phyloP scores from a whole-genome alignment of 2,797 vertebrate genomes.

The Avahi laniger region DNA sequence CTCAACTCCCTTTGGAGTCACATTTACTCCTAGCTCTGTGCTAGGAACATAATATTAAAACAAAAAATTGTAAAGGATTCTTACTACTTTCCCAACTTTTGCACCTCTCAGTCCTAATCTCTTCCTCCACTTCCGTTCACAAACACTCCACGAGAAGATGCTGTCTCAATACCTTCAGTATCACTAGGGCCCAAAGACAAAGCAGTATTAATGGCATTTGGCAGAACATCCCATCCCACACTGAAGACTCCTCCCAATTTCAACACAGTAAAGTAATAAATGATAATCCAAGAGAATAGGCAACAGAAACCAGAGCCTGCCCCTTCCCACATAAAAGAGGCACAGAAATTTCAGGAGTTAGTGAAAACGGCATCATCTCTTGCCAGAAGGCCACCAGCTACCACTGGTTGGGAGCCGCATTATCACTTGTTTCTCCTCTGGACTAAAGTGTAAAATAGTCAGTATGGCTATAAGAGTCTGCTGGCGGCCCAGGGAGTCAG shows the following conservation, averaged over 20 bases:
- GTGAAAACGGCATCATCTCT: slow-evolving; percentile 80
- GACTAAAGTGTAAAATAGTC: slow-evolving; percentile 96
- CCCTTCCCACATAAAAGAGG: slow-evolving; percentile 49
- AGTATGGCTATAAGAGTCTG: slow-evolving; percentile 95
- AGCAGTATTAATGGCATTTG: slow-evolving; percentile 55
- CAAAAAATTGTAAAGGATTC: slow-evolving; percentile 35
- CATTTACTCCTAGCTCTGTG: slow-evolving; percentile 9
- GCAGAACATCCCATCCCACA: slow-evolving; percentile 55
- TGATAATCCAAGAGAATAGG: slow-evolving; percentile 1
- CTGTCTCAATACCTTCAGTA: background rate
- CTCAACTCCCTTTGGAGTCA: slow-evolving; percentile 50
- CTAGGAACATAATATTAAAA: slow-evolving; percentile 23
- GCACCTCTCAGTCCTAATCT: background rate
- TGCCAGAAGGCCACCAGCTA: slow-evolving; percentile 89
- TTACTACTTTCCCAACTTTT: background rate
- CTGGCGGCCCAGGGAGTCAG: slow-evolving; percentile 90
- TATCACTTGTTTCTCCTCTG: slow-evolving; percentile 90
- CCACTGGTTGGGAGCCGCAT: slow-evolving; percentile 84
- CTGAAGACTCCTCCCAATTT: slow-evolving; percentile 5
- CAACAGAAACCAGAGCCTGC: background rate
- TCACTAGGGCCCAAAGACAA: slow-evolving; percentile 7
- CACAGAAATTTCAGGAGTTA: slow-evolving; percentile 18
- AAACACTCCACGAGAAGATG: background rate
- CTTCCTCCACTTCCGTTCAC: background rate
- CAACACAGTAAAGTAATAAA: slow-evolving; percentile 48